These are phyloP conservation scores for Patella ulyssiponensis DNA, from an alignment of 2,888 invertebrate species.

Conservation along the genomic window DNA sequence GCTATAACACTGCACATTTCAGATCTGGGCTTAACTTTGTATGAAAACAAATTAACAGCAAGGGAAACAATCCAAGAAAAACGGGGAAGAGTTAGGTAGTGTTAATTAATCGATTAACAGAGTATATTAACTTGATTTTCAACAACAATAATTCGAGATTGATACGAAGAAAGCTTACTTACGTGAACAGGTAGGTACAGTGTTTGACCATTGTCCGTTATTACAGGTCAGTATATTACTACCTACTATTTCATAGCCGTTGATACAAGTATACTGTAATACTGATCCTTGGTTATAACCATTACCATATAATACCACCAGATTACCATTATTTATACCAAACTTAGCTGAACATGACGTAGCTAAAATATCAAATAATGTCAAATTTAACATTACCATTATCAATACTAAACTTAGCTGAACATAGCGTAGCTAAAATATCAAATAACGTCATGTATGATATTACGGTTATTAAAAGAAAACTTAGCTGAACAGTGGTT, in stretches of 20 bases:
- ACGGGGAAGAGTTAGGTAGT: no score
- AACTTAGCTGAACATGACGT: conserved; percentile 23
- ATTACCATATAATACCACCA: conserved; percentile 33
- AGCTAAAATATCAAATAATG: conserved; percentile 23
- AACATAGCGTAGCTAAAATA: conserved; percentile 33
- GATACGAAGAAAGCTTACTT: conserved; percentile 20
- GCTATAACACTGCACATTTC: no score
- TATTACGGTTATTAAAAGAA: conserved; percentile 23
- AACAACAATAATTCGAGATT: not conserved
- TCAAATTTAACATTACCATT: conserved; percentile 14
- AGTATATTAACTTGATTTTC: no score
- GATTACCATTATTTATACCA: conserved; percentile 24
- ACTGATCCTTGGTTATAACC: conserved; percentile 48
- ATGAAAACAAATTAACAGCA: no score
- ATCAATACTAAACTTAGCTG: conserved; percentile 17
- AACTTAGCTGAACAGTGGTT: not conserved
- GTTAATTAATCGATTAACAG: no score
- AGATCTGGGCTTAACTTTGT: no score
- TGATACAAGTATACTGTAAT: conserved; percentile 42
- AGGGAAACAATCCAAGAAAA: no score
- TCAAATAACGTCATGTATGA: not conserved
- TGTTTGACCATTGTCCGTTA: conserved; percentile 45
- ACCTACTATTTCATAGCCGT: conserved; percentile 49
- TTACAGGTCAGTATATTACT: conserved; percentile 42
- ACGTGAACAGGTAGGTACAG: conserved; percentile 50